These are phyloP conservation scores for Drosophila ogumai DNA, from an alignment of 1,140 invertebrate genomes.

Conservation along the genomic window DNA sequence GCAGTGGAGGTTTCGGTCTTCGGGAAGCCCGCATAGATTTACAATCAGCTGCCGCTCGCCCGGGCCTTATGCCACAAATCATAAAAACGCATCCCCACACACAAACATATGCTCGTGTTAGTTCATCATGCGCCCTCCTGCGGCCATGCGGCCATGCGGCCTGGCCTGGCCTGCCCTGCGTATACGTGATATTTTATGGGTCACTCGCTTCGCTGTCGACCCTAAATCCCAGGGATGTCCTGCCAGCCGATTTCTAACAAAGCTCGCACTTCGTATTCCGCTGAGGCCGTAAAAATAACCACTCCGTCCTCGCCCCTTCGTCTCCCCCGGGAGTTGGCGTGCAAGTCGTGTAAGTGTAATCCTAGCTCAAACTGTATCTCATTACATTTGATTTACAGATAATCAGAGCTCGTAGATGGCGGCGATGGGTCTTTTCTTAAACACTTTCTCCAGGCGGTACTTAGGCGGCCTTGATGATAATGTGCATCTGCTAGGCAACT, in stretches of 20 bases:
- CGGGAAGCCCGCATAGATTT: constrained; percentile 66
- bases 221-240: constrained; percentile 37
- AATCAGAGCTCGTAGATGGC: constrained; percentile 38
- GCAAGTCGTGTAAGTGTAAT: constrained; percentile 55
- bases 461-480: constrained; percentile 9
- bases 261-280: constrained; percentile 36
- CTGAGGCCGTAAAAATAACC: constrained; percentile 54
- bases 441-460: constrained; percentile 37
- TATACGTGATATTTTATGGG: constrained; percentile 83
- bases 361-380: constrained; percentile 54
- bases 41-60: constrained; percentile 64
- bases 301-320: neutral
- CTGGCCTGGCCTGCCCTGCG: constrained; percentile 51
- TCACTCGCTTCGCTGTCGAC: constrained; percentile 63
- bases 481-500: neutral
- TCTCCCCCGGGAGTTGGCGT: constrained; percentile 15
- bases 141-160: constrained; percentile 38
- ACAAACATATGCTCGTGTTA: constrained; percentile 42
- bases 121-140: constrained; percentile 43
- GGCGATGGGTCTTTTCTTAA: constrained; percentile 33
- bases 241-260: constrained; percentile 42
- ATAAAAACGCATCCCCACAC: constrained; percentile 74
- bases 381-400: constrained; percentile 72
- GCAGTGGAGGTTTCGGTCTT: constrained; percentile 30
- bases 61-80: constrained; percentile 75